Conservation (phyloP, 2,888 invertebrate genomes). For the Chesias legatella region DNA sequence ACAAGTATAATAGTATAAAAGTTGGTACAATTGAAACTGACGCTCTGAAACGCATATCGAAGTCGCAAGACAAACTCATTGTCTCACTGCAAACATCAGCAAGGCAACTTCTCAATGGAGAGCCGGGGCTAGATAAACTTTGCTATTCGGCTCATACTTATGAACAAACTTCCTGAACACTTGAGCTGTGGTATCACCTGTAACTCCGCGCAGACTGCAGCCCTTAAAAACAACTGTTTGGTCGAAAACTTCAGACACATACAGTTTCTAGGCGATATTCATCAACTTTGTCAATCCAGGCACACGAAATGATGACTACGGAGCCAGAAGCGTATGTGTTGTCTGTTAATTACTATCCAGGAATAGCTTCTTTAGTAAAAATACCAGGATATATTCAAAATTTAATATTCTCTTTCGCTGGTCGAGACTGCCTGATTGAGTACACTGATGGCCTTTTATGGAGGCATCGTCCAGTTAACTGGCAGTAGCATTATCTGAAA, state of each 20-base stretch:
- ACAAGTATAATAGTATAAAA: slow-evolving; percentile 10
- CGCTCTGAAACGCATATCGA: slow-evolving; percentile 49
- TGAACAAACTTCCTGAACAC: slow-evolving; percentile 51
- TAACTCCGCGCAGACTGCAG: slow-evolving; percentile 44
- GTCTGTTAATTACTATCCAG: no score
- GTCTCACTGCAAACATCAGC: slow-evolving; percentile 51
- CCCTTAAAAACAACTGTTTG: slow-evolving; percentile 52
- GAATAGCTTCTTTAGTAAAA: no score
- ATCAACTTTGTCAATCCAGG: slow-evolving; percentile 35
- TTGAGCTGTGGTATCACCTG: slow-evolving; percentile 58
- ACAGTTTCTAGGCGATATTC: slow-evolving; percentile 35
- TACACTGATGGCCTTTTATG: no score
- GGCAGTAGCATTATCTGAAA: no score
- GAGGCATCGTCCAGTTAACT: no score
- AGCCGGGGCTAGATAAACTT: slow-evolving; percentile 55
- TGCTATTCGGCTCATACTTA: slow-evolving; percentile 56
- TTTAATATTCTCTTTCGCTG: no score
- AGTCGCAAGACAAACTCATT: slow-evolving; percentile 65
- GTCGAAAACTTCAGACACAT: slow-evolving; percentile 48
- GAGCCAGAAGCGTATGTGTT: no score
- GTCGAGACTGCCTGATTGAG: no score
- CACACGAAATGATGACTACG: slow-evolving; percentile 24
- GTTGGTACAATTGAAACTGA: slow-evolving; percentile 14
- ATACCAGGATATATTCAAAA: no score
- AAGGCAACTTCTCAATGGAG: slow-evolving; percentile 58